These are phyloP conservation scores for Julus scandinavius DNA, from an alignment of 2,888 invertebrate genomes.

Conservation along the genomic window DNA sequence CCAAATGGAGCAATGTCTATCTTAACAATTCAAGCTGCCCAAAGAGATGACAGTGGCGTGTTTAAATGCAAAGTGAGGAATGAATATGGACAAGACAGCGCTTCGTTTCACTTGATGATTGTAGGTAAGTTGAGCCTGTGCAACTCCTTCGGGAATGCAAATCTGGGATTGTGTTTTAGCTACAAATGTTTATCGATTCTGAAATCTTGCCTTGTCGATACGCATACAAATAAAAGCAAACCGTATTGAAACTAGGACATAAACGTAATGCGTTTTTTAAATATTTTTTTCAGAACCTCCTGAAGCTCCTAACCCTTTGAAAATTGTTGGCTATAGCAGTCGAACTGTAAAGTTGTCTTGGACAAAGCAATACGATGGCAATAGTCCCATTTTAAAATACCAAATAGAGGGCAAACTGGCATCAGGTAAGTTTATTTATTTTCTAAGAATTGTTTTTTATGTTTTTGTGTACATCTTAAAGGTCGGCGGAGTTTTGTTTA, in stretches of 20 bases:
- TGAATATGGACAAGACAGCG: conserved; percentile 56
- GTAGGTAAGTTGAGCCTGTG: conserved; percentile 52
- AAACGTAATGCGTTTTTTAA: background rate
- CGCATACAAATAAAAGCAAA: background rate
- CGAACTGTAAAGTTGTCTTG: conserved; percentile 89
- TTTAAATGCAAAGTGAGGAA: conserved; percentile 56
- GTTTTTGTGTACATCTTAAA: no score
- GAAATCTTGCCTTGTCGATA: background rate
- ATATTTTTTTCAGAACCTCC: conserved; percentile 75
- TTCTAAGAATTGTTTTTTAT: background rate
- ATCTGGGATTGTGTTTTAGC: background rate
- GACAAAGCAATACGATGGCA: conserved; percentile 93
- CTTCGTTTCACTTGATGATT: conserved; percentile 56
- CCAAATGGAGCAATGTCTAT: conserved; percentile 50
- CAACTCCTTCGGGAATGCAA: background rate
- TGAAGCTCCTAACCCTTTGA: conserved; percentile 88
- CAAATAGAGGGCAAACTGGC: conserved; percentile 88
- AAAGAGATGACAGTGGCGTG: conserved; percentile 51
- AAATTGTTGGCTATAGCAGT: conserved; percentile 89
- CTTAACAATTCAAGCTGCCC: conserved; percentile 49
- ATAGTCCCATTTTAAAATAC: conserved; percentile 88
- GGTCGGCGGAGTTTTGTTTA: background rate
- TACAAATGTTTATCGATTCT: background rate
- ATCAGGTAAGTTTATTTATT: conserved; percentile 63
- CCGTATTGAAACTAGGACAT: background rate